Evolutionary conservation across 2,113 vertebrate genomes (phyloP), one percentile per base, ranked within the genome.

Genomic region (Hydrolagus affinis): DNA sequence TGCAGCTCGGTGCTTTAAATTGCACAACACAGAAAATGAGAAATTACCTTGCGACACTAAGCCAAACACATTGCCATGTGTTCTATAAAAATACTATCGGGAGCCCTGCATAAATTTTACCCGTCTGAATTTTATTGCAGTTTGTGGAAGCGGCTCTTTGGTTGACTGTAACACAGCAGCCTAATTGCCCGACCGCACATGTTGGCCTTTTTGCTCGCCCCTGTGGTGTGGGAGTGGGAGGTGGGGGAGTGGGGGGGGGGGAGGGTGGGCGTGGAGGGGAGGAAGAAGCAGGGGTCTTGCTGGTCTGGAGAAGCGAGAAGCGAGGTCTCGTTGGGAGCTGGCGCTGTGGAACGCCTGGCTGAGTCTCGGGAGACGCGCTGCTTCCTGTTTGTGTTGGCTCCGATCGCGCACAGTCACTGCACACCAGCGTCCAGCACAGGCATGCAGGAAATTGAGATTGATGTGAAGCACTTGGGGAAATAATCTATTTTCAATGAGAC

Each of bases 361-460:
- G 78, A 30, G 23, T 83, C 78, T 30, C 78, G 17, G 60, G 78
- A 64, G 78, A 28, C 14, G 2, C 17, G 60, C 23, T 17, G 28
- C n/a, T 32, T 64, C 30, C 25, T 68, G 78, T 83, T 83, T 83
- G 23, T 66, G 66, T 15, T 62, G 62, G 78, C 23, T 83, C 60
- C 17, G 78, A 44, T 44, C 28, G 28, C 10, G 15, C 62, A 66
- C 15, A 83, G 23, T 66, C 78, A 66, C 78, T 30, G 15, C 11
- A 15, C 23, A 66, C 25, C 23, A 66, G 62, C 78, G 60, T 83
- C 66, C 62, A 68, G 78, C 60, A 30, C 25, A 66, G 62, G 60
- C 60, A 64, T 66, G 62, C 78, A 83, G 78, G 78, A 83, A 83
- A 83, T 83, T 66, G 62, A 83, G 78, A 83, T 83, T 83, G 62